These are phyloP conservation scores for Maniola hyperantus DNA, from an alignment of 2,888 invertebrate genomes.

Conservation along the genomic window DNA sequence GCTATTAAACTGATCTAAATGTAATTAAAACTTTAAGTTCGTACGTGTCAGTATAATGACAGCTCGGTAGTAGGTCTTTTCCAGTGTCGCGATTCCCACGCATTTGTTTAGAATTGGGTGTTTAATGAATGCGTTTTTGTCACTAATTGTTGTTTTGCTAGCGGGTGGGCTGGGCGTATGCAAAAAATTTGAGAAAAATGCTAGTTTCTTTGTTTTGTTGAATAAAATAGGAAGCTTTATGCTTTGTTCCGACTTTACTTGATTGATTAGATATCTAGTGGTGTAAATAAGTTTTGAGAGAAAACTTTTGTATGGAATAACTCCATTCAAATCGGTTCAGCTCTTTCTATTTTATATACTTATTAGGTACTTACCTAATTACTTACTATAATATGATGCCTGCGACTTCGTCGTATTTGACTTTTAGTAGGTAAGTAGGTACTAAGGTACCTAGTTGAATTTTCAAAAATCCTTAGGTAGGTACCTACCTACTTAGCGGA, in stretches of 20 bases:
- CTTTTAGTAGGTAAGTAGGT: too few relatives aligned
- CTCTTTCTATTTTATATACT: background rate
- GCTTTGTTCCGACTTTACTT: background rate
- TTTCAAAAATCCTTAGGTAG: too few relatives aligned
- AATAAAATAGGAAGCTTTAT: background rate
- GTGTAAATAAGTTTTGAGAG: background rate
- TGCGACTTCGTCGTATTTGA: too few relatives aligned
- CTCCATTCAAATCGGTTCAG: background rate
- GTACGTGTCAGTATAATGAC: constrained; percentile 43
- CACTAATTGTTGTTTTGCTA: constrained; percentile 34
- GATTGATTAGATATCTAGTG: background rate
- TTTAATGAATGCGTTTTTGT: constrained; percentile 36
- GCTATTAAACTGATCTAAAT: background rate
- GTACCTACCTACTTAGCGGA: too few relatives aligned
- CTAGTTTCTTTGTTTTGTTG: background rate
- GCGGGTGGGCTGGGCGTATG: constrained; percentile 38
- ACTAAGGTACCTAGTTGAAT: too few relatives aligned
- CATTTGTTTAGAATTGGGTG: constrained; percentile 31
- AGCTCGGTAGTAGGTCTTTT: constrained; percentile 41
- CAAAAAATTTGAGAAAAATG: constrained; percentile 25
- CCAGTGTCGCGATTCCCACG: constrained; percentile 38
- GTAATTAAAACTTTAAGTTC: background rate
- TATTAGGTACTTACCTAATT: too few relatives aligned
- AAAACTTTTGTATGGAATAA: background rate
- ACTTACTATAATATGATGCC: too few relatives aligned